Conservation (phyloP, 1,140 invertebrate species). For the Antheraea pernyi region DNA sequence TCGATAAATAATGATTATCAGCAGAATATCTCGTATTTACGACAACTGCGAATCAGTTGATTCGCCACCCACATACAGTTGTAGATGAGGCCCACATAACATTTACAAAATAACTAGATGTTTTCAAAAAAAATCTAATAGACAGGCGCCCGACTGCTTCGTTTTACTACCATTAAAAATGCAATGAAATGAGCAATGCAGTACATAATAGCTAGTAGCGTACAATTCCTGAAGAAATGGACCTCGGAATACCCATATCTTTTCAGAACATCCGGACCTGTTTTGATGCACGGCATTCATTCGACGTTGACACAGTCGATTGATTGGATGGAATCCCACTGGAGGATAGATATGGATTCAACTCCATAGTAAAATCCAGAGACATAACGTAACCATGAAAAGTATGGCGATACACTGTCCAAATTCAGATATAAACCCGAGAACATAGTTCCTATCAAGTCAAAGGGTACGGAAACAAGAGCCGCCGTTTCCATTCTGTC, state of each 20-base stretch:
- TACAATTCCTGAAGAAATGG: slow-evolving; percentile 72
- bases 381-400: slow-evolving; percentile 80
- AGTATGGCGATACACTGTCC: slow-evolving; percentile 72
- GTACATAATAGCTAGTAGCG: slow-evolving; percentile 69
- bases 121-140: slow-evolving; percentile 37
- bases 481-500: slow-evolving; percentile 82
- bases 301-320: slow-evolving; percentile 76
- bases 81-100: no score
- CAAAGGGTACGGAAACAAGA: slow-evolving; percentile 82
- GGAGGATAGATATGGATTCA: slow-evolving; percentile 84
- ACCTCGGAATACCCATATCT: slow-evolving; percentile 68
- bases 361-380: slow-evolving; percentile 86
- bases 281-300: slow-evolving; percentile 72
- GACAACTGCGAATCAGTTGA: no score
- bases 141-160: slow-evolving; percentile 77
- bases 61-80: no score
- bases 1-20: no score
- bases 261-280: slow-evolving; percentile 68
- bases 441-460: slow-evolving; percentile 82
- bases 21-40: no score
- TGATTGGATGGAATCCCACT: slow-evolving; percentile 82
- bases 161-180: slow-evolving; percentile 71
- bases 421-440: slow-evolving; percentile 83
- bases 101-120: no score
- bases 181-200: slow-evolving; percentile 68